Base-by-base conservation (phyloP, 2,113 vertebrate species). In the Cynopterus brachyotis region DNA sequence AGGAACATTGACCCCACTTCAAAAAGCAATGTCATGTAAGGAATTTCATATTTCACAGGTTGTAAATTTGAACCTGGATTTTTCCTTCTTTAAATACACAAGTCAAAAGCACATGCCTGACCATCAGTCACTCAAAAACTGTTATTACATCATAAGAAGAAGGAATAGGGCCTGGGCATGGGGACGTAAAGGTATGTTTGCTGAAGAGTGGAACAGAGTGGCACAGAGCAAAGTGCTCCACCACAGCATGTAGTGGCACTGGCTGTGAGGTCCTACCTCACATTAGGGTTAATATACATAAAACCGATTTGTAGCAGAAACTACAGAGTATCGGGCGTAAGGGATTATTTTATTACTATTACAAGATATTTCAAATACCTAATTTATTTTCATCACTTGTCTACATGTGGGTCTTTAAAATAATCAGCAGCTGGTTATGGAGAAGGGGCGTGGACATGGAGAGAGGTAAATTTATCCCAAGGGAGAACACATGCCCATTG, bases 131-230 rank as follows among this genome's bases (percentile, higher is more conserved):
- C 64, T 80, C 26, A 8, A 42, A 40, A 24, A 24, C 13, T 5
- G 30, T 22, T 4, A 66, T 11, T 37, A 20, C 24, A 17, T 35
- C 24, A n/a, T 0, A 47, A 45, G 37, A 55, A 28, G 28, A 55
- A 6, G 26, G 78, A 57, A 47, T 1, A 19, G 26, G 37, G 69
- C 37, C 47, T 20, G 28, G 13, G 50, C 28, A 16, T 1, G 19
- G 24, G 60, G 50, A 70, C 4, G 2, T 1, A n/a, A 8, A 30
- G 2, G 5, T 9, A 1, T 24, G 26, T 37, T 4, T 47, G 37
- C 37, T 42, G 19, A 24, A 53, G 1, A 10, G 53, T 12, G 13
- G 50, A 28, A 42, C 22, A 9, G n/a, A 69, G 83, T 20, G 4
- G 9, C 10, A 6, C 17, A 37, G 64, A 9, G 40, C 64, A 4